Evolutionary conservation across 2,888 invertebrate species (phyloP), one percentile per base, ranked within the genome.

Genomic region (Orthonevra nobilis): DNA sequence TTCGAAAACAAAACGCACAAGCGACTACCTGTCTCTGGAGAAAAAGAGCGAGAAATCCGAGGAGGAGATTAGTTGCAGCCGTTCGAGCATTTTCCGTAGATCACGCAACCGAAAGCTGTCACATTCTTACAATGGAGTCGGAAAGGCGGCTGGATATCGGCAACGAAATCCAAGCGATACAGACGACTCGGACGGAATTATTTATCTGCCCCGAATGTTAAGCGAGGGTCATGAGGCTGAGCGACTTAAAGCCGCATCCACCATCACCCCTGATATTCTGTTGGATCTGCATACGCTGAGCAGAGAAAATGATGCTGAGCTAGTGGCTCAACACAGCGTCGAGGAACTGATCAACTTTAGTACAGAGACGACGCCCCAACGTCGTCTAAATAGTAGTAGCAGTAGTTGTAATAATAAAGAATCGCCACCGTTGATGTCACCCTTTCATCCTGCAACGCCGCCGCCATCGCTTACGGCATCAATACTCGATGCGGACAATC

Each of bases 31-130:
- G 14, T 85, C 88, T 0, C 81, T 89, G 17, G 88, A 88, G 54
- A 85, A 85, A 82, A 86, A 86, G 38, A 81, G 85, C 0, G 85
- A 85, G 23, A 87, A 87, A 36, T 66, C 81, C 3, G 88, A 88
- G 1, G 87, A 87, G 48, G 87, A 84, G 50, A 82, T 85, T 58
- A 81, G 56, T 40, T 74, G 83, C 10, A 83, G 82, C 60, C 82
- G 83, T 1, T 82, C 84, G 0, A 83, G 83, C 19, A 81, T 86
- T 0, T 88, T 88, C 73, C 83, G 86, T 10, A 83, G 86, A 1
- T 84, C 89, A 3, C 86, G 87, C 30, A 88, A 86, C 75, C 86
- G 88, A 44, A 88, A 88, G 70, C 81, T 88, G 0, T 88, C 88
- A 4, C 88, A 87, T 44, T 89, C 89, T 56, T 88, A 89, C 81